Conservation (phyloP, 2,888 invertebrate genomes). For the Orgyia antiqua region DNA sequence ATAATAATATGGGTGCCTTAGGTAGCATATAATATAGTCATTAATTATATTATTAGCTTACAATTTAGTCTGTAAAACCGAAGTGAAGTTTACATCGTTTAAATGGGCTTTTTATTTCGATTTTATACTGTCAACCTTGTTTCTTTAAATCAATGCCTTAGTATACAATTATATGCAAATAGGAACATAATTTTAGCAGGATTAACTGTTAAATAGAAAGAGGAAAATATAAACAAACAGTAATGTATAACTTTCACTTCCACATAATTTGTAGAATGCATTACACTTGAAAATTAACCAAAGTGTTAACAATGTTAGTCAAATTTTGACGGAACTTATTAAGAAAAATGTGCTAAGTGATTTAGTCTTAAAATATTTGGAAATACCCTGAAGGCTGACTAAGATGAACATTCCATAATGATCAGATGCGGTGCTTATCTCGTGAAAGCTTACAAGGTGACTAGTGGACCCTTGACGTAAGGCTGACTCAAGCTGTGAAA, state of each 20-base stretch:
- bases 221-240: no score
- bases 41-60: no score
- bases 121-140: no score
- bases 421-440: conserved; percentile 5
- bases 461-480: conserved; percentile 1
- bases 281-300: conserved; percentile 9
- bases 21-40: no score
- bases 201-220: no score
- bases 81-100: no score
- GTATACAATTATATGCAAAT: no score
- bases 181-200: no score
- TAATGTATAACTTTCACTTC: conserved; percentile 26
- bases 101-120: no score
- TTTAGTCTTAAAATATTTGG: conserved; percentile 19
- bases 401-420: conserved; percentile 17
- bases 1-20: no score
- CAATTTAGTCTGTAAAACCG: no score
- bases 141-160: no score
- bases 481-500: conserved; percentile 5
- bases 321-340: conserved; percentile 8
- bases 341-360: conserved; percentile 15
- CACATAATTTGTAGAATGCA: conserved; percentile 6
- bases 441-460: conserved; percentile 7
- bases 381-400: conserved; percentile 23
- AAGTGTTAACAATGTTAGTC: conserved; percentile 13